Base-by-base conservation (phyloP, 2,888 invertebrate genomes). In the Drosophila paramelanica region DNA sequence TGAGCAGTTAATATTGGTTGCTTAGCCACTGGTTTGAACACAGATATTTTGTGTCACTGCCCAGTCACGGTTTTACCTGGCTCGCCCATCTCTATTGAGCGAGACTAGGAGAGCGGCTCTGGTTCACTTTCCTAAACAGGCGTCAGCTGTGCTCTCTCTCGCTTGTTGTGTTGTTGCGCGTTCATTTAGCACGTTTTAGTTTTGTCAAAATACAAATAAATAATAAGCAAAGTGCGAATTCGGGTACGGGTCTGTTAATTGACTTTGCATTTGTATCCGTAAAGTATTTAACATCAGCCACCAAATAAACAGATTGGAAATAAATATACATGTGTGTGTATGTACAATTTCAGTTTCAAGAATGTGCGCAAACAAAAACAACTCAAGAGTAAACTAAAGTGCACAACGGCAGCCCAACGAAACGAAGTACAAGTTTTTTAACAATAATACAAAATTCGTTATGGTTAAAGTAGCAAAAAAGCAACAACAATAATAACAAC, bases 71-170 rank as follows among this genome's bases (percentile, higher is more conserved):
- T 41, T 27, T 60, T 23, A 7, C 7, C 17, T 8, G n/a, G 13
- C 42, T 33, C 14, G 31, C 31, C 13, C 76, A 64, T 62, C 77
- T 55, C 65, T 55, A 45, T 49, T 27, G 42, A 58, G 39, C 62
- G 39, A 53, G 43, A 47, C n/a, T 58, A 51, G 3, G 65, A 73
- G 73, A 64, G 55, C 56, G 31, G 46, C 49, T 67, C 39, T 43
- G 38, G 11, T 38, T 43, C 8, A 14, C 76, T 55, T 67, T 58
- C 57, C 38, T 14, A 42, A 17, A 27, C 72, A 62, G 56, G 41
- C 72, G 78, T 84, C 83, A 83, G 83, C 83, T 83, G 83, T 87
- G 86, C 52, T 52, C 66, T 66, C 17, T 36, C 20, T 11, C 33
- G 33, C 1, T 25, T 31, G 31, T 14, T 53, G 49, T 76, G 71